Conservation (phyloP, 2,113 vertebrate species). For the Phaethornis superciliosus region DNA sequence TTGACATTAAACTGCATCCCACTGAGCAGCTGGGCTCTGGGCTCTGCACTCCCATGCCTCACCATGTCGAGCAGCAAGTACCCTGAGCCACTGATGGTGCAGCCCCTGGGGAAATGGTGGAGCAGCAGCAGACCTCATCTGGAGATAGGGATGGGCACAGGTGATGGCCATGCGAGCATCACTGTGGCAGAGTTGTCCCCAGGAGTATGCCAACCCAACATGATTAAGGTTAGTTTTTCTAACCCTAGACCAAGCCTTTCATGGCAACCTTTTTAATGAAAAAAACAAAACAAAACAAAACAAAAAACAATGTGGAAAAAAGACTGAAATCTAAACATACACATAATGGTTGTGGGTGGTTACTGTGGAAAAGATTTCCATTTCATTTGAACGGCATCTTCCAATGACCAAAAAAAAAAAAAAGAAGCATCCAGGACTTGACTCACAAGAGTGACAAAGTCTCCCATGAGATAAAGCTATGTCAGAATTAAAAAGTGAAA, state of each 20-base stretch:
- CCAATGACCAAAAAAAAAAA: neutral
- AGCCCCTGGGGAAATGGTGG: neutral
- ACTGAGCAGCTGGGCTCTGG: neutral
- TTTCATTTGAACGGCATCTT: neutral
- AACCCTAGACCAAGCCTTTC: neutral
- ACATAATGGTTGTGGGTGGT: neutral
- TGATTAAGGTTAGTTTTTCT: neutral
- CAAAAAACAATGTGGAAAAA: accelerated
- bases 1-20: neutral
- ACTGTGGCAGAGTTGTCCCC: neutral
- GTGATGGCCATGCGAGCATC: accelerated
- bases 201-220: neutral
- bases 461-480: neutral
- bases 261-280: neutral
- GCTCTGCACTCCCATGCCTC: neutral
- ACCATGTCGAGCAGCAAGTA: accelerated
- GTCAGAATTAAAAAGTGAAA: neutral
- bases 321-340: neutral
- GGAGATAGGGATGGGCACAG: neutral
- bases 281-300: too few relatives aligned
- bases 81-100: neutral
- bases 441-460: neutral
- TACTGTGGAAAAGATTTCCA: neutral
- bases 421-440: neutral
- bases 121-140: neutral